Conservation (phyloP, 2,113 vertebrate genomes). For the Myanophis thanlyinensis region DNA sequence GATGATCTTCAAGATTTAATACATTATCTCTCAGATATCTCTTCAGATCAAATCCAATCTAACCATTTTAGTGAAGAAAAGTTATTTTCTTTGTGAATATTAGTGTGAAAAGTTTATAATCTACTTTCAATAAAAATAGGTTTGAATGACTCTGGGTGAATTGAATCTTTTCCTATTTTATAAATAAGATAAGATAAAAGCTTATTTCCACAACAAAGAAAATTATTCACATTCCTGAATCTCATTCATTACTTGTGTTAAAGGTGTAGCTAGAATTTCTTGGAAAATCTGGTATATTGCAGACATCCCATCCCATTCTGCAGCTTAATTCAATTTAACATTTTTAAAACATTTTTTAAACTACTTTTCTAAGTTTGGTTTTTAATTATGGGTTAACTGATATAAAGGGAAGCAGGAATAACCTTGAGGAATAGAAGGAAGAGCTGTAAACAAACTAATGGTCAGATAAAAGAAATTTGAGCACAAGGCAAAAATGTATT, state of each 20-base stretch:
- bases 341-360: background rate
- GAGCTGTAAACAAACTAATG: background rate
- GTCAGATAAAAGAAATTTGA: background rate
- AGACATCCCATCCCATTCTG: background rate
- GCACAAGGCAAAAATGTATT: background rate
- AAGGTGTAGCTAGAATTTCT: background rate
- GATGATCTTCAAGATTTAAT: background rate
- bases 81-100: background rate
- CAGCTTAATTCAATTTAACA: background rate
- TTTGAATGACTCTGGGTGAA: background rate
- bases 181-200: background rate
- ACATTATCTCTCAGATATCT: background rate
- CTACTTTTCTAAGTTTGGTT: background rate
- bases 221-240: background rate
- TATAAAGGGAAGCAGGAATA: background rate
- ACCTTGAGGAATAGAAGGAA: background rate
- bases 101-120: background rate
- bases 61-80: background rate
- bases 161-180: background rate
- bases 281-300: background rate
- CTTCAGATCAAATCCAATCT: background rate
- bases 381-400: background rate
- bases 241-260: background rate
- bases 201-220: background rate
- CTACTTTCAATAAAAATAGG: background rate